Conservation (phyloP, 2,113 vertebrate genomes). For the Glareola pratincola region DNA sequence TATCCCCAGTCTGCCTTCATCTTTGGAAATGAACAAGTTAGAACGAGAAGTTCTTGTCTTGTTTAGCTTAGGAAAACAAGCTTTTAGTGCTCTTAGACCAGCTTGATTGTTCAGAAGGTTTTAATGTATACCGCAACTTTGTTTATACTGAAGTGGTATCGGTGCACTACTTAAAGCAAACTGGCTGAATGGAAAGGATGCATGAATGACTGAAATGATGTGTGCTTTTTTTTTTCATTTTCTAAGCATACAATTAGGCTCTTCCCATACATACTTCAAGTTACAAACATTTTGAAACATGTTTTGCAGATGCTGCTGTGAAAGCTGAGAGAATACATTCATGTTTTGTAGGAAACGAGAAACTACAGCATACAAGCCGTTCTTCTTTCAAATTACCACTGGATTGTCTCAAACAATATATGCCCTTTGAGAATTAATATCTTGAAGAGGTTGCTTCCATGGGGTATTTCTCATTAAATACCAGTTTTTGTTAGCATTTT, state of each 20-base stretch:
- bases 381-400: neutral
- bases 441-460: neutral
- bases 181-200: neutral
- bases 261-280: neutral
- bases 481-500: neutral
- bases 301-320: neutral
- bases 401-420: neutral
- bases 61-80: slow-evolving; percentile 23
- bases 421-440: neutral
- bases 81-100: neutral
- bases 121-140: neutral
- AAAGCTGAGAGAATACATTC: neutral
- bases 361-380: neutral
- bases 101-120: neutral
- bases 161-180: neutral
- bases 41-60: slow-evolving; percentile 10
- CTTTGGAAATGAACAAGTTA: slow-evolving; percentile 13
- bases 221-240: neutral
- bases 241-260: neutral
- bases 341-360: neutral
- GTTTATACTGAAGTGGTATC: neutral
- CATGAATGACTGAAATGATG: neutral
- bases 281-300: neutral
- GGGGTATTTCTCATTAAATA: neutral
- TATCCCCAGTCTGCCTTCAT: neutral